These are phyloP conservation scores for Sarcophaga rosellei DNA, from an alignment of 2,888 invertebrate genomes.

Conservation along the genomic window DNA sequence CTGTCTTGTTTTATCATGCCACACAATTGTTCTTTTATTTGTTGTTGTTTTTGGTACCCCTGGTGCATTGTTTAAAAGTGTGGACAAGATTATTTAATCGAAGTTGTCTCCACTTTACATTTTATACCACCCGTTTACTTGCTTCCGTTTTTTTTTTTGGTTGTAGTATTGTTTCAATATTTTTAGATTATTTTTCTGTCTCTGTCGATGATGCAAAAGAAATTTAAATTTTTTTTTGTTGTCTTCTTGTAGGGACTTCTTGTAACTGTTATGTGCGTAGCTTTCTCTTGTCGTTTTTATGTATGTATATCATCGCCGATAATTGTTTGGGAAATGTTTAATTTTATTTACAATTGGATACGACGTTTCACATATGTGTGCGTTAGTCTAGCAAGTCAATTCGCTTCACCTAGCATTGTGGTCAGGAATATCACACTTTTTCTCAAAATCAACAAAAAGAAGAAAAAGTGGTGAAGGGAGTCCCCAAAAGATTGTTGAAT, in stretches of 20 bases:
- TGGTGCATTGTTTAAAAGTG: constrained; percentile 21
- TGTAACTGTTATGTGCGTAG: neutral
- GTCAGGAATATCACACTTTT: no score
- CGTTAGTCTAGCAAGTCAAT: no score
- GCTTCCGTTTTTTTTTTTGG: neutral
- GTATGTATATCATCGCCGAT: neutral
- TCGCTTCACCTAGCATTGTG: no score
- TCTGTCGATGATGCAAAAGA: neutral
- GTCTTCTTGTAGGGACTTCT: neutral
- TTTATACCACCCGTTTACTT: neutral
- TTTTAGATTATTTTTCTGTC: neutral
- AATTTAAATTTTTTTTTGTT: constrained; percentile 1
- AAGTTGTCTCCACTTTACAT: neutral
- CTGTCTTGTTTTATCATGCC: no score
- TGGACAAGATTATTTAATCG: constrained; percentile 27
- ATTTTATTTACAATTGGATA: neutral
- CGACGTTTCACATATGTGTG: no score
- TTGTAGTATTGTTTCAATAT: neutral
- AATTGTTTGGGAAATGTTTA: neutral
- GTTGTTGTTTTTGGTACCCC: neutral
- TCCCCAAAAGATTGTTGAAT: no score
- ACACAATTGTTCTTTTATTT: neutral
- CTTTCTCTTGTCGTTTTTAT: neutral
- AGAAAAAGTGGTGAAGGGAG: no score
- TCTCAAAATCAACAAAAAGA: no score